Evolutionary conservation across 1,140 invertebrate genomes (phyloP).

Genomic region (Trypoxylus dichotomus): DNA sequence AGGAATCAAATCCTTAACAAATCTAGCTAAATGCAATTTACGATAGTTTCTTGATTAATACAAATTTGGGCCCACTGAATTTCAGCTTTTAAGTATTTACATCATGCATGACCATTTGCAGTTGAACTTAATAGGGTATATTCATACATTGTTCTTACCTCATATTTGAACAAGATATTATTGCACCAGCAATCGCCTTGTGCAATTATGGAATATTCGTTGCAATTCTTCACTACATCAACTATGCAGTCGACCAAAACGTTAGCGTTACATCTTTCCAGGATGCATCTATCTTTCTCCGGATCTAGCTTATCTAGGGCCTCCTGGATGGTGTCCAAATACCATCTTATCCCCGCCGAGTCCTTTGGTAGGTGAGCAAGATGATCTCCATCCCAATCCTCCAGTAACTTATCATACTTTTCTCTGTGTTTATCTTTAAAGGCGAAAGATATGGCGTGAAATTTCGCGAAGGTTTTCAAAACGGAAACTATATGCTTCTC

Average conservation of each 20-base stretch:
- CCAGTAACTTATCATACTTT: not conserved
- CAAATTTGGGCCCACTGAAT: too few species aligned
- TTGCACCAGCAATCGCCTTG: constrained; percentile 60
- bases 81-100: too few species aligned
- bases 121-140: too few species aligned
- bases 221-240: not conserved
- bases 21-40: too few species aligned
- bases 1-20: too few species aligned
- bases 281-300: not conserved
- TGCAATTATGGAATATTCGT: constrained; percentile 49
- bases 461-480: constrained; percentile 56
- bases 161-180: not conserved
- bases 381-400: not conserved
- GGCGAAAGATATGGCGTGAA: constrained; percentile 59
- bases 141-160: not conserved
- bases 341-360: not conserved
- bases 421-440: constrained; percentile 53
- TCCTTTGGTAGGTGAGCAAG: not conserved
- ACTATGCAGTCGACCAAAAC: not conserved
- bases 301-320: not conserved
- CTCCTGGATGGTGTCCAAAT: not conserved
- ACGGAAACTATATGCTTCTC: constrained; percentile 53
- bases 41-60: too few species aligned
- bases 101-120: too few species aligned
- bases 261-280: not conserved